These are phyloP conservation scores for Melanotaenia pygmaea DNA, from an alignment of 2,797 vertebrate genomes.

Conservation along the genomic window DNA sequence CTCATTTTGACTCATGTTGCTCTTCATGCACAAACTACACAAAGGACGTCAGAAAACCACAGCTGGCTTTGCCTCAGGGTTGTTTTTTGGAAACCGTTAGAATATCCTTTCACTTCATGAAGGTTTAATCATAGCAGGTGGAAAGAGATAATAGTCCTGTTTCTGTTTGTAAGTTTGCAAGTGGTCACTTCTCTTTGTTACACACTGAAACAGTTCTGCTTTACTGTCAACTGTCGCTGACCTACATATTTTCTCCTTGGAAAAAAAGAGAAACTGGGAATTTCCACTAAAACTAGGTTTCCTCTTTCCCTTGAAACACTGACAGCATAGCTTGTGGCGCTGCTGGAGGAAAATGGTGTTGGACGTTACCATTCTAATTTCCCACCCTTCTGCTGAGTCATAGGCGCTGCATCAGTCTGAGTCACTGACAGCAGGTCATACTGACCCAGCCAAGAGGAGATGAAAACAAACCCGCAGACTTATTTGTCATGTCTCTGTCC, in stretches of 20 bases:
- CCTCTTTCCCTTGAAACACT: slow-evolving; percentile 36
- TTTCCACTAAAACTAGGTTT: slow-evolving; percentile 57
- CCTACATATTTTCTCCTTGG: slow-evolving; percentile 29
- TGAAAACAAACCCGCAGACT: slow-evolving; percentile 43
- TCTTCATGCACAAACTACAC: slow-evolving; percentile 27
- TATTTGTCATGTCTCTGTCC: slow-evolving; percentile 30
- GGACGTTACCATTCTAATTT: slow-evolving; percentile 23
- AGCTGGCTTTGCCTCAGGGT: slow-evolving; percentile 48
- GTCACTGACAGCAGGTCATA: slow-evolving; percentile 37
- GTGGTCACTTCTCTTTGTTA: slow-evolving; percentile 4
- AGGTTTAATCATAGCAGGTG: slow-evolving; percentile 18
- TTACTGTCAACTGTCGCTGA: background rate
- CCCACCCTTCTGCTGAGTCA: slow-evolving; percentile 25
- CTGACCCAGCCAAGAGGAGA: slow-evolving; percentile 37
- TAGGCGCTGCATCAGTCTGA: slow-evolving; percentile 42
- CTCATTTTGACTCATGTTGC: slow-evolving; percentile 23
- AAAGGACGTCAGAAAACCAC: slow-evolving; percentile 54
- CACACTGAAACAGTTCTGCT: slow-evolving; percentile 13
- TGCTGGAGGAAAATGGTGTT: slow-evolving; percentile 34
- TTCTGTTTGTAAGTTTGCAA: slow-evolving; percentile 25
- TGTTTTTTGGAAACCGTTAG: slow-evolving; percentile 19
- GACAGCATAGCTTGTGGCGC: slow-evolving; percentile 27
- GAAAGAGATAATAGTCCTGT: slow-evolving; percentile 11
- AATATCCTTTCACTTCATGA: slow-evolving; percentile 30
- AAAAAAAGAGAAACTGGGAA: slow-evolving; percentile 31